Evolutionary conservation across 2,888 invertebrate genomes (phyloP).

Genomic region (Drosophila atroscutellata): DNA sequence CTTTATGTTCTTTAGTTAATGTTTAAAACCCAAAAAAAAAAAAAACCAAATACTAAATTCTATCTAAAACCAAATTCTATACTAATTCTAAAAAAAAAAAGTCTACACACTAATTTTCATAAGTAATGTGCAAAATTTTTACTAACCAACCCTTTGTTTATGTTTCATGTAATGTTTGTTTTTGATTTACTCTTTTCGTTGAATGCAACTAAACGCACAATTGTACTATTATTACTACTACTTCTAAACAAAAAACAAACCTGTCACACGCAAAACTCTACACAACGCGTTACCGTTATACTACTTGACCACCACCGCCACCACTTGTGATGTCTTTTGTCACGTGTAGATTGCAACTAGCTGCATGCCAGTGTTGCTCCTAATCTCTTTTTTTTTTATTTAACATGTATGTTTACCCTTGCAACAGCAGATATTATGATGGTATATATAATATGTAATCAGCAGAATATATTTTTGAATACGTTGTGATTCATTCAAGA

Average conservation of each 20-base stretch:
- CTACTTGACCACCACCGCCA: constrained; percentile 9
- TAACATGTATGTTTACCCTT: constrained; percentile 12
- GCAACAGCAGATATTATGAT: constrained; percentile 9
- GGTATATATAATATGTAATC: not conserved
- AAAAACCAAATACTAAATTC: constrained; percentile 31
- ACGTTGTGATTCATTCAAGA: not conserved
- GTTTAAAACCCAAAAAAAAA: constrained; percentile 44
- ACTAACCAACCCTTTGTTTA: constrained; percentile 64
- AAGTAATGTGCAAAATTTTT: constrained; percentile 71
- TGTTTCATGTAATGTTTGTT: constrained; percentile 63
- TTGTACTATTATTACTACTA: constrained; percentile 21
- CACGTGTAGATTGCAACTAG: constrained; percentile 36
- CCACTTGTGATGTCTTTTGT: constrained; percentile 12
- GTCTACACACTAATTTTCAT: constrained; percentile 61
- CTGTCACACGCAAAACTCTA: constrained; percentile 31
- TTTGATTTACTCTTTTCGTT: constrained; percentile 42
- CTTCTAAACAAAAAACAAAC: not conserved
- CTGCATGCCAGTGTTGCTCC: constrained; percentile 37
- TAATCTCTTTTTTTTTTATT: constrained; percentile 8
- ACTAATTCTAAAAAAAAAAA: constrained; percentile 46
- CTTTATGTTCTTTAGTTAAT: constrained; percentile 69
- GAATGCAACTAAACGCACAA: constrained; percentile 61
- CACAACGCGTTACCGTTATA: constrained; percentile 31
- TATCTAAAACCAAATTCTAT: constrained; percentile 35
- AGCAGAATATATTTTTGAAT: not conserved